These are phyloP conservation scores for Stenolophus ochropezus DNA, from an alignment of 2,888 invertebrate species.

Conservation along the genomic window DNA sequence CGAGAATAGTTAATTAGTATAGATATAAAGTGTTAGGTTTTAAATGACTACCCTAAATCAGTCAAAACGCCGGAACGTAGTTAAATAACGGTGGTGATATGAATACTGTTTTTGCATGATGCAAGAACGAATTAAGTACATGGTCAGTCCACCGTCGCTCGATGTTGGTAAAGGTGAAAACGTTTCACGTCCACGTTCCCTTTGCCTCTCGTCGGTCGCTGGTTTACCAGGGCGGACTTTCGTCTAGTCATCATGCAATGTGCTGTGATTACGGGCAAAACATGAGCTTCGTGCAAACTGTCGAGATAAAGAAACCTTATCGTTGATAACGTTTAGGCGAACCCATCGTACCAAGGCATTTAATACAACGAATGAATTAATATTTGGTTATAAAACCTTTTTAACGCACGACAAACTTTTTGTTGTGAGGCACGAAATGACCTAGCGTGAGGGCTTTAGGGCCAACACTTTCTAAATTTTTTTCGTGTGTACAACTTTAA, in stretches of 20 bases:
- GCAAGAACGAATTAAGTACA: constrained; percentile 38
- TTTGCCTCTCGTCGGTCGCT: background rate
- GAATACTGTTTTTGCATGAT: constrained; percentile 51
- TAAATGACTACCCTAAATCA: constrained; percentile 52
- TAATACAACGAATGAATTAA: constrained; percentile 23
- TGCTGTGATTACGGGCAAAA: constrained; percentile 35
- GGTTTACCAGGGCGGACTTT: constrained; percentile 7
- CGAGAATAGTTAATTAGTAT: constrained; percentile 38
- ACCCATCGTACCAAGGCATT: constrained; percentile 23
- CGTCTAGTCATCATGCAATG: constrained; percentile 44
- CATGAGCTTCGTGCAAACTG: constrained; percentile 39
- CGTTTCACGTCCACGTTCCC: too few species aligned
- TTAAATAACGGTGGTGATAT: constrained; percentile 49
- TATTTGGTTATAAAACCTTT: constrained; percentile 25
- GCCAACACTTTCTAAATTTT: background rate
- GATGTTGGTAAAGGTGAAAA: constrained; percentile 36
- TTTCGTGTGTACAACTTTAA: background rate
- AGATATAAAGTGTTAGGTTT: constrained; percentile 28
- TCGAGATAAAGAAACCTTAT: constrained; percentile 32
- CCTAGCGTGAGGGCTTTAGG: background rate
- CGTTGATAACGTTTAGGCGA: constrained; percentile 36
- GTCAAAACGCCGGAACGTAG: constrained; percentile 52
- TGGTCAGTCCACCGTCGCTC: constrained; percentile 19
- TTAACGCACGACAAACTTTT: constrained; percentile 2
- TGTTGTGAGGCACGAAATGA: background rate